Evolutionary conservation across 2,113 vertebrate species (phyloP).

Genomic region (Paradoxurus hermaphroditus): DNA sequence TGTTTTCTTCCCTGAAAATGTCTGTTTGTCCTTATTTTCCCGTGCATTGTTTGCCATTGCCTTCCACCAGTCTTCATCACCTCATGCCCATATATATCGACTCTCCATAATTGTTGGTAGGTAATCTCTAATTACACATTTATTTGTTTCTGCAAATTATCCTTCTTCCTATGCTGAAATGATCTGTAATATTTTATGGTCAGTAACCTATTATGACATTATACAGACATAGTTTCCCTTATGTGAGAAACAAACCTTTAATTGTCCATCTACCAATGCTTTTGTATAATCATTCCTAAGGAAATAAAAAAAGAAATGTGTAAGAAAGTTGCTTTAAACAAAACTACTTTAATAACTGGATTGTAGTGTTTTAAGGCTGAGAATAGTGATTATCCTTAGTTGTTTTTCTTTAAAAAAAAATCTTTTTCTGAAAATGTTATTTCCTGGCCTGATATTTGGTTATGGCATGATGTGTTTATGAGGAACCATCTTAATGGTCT

Average conservation of each 20-base stretch:
- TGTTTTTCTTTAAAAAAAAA: constrained; percentile 27
- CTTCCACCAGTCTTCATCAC: background rate
- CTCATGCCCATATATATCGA: background rate
- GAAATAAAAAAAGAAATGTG: background rate
- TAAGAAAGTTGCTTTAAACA: background rate
- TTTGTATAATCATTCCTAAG: background rate
- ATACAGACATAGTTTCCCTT: background rate
- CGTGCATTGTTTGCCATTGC: background rate
- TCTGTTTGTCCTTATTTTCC: background rate
- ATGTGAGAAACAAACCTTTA: background rate
- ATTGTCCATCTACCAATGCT: background rate
- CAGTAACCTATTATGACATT: background rate
- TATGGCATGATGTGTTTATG: background rate
- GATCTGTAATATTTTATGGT: background rate
- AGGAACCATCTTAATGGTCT: background rate
- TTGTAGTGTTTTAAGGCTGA: constrained; percentile 9
- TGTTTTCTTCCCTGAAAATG: background rate
- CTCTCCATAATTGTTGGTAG: background rate
- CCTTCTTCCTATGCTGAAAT: background rate
- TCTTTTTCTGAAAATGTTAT: background rate
- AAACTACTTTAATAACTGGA: background rate
- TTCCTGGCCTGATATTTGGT: constrained; percentile 8
- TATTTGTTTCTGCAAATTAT: background rate
- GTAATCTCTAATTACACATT: background rate
- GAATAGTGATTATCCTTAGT: background rate